Percentiles rank a stretch among this genome's conserved stretches.
These are phyloP conservation scores for Ophioninae sp. DNA, from an alignment of 2,888 invertebrate species.

Conservation along the genomic window DNA sequence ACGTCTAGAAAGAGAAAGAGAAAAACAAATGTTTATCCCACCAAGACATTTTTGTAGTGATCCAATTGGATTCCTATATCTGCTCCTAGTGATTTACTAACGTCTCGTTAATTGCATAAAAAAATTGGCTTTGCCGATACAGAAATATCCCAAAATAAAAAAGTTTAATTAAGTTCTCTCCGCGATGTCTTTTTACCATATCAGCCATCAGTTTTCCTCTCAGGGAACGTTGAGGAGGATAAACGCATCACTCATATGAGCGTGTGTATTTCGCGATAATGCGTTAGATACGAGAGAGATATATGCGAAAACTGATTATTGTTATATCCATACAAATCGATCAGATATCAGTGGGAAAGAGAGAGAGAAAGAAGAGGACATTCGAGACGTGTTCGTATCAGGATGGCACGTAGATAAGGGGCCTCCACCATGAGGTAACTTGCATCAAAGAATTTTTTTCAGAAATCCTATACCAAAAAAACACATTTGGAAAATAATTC, in stretches of 20 bases:
- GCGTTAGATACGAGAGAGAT: background rate
- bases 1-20: no score
- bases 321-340: constrained; percentile 54
- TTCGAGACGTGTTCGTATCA: constrained; percentile 14
- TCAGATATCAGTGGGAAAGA: constrained; percentile 53
- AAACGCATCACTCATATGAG: background rate
- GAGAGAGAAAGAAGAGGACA: background rate
- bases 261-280: constrained; percentile 28
- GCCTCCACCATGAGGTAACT: constrained; percentile 7
- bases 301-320: constrained; percentile 49
- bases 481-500: no score
- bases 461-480: no score
- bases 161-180: background rate
- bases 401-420: constrained; percentile 5
- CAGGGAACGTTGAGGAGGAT: background rate
- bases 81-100: no score
- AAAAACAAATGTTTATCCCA: no score
- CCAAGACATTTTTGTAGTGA: no score
- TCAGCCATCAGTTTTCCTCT: background rate
- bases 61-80: no score
- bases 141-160: no score
- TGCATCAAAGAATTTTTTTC: no score
- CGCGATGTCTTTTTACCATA: background rate
- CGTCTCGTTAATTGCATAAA: no score
- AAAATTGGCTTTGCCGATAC: no score